These are phyloP conservation scores for Epinotia nisella DNA, from an alignment of 2,888 invertebrate species.

Conservation along the genomic window DNA sequence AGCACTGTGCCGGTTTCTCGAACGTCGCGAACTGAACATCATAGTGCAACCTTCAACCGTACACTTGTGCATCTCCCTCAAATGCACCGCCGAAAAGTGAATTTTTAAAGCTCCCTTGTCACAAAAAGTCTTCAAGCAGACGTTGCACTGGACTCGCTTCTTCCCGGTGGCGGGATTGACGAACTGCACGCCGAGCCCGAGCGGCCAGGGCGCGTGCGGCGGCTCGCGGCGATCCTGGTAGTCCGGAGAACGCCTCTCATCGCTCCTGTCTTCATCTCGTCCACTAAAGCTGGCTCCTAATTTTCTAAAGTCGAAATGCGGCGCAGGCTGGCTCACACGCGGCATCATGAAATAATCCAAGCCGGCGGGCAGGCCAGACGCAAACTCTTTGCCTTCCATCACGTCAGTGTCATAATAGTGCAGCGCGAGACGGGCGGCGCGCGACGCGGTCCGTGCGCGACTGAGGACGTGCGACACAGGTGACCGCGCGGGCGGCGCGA, in stretches of 20 bases:
- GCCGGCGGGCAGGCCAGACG: conserved; percentile 79
- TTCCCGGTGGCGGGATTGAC: conserved; percentile 97
- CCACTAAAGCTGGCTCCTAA: conserved; percentile 87
- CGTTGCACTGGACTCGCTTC: conserved; percentile 98
- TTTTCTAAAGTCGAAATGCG: conserved; percentile 94
- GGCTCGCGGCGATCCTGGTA: conserved; percentile 74
- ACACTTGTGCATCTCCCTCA: conserved; percentile 99
- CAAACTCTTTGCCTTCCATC: conserved; percentile 82
- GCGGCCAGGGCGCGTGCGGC: conserved; percentile 88
- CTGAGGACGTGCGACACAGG: conserved; percentile 85
- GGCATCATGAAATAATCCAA: conserved; percentile 84
- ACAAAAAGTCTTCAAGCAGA: conserved; percentile 99
- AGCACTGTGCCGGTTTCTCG: conserved; percentile 97
- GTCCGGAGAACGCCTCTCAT: conserved; percentile 75
- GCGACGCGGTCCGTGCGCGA: conserved; percentile 85
- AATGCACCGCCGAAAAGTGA: conserved; percentile 98
- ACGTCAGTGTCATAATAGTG: conserved; percentile 82
- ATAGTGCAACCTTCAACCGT: conserved; percentile 99
- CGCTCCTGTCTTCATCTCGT: conserved; percentile 77
- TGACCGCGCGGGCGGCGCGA: conserved; percentile 82
- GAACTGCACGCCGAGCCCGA: conserved; percentile 93
- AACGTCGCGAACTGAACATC: conserved; percentile 98
- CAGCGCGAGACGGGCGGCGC: conserved; percentile 80
- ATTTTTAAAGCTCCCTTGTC: conserved; percentile 99
- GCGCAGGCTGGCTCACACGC: conserved; percentile 91